These are phyloP conservation scores for Pentalonia nigronervosa DNA, from an alignment of 1,140 invertebrate genomes.

Conservation along the genomic window DNA sequence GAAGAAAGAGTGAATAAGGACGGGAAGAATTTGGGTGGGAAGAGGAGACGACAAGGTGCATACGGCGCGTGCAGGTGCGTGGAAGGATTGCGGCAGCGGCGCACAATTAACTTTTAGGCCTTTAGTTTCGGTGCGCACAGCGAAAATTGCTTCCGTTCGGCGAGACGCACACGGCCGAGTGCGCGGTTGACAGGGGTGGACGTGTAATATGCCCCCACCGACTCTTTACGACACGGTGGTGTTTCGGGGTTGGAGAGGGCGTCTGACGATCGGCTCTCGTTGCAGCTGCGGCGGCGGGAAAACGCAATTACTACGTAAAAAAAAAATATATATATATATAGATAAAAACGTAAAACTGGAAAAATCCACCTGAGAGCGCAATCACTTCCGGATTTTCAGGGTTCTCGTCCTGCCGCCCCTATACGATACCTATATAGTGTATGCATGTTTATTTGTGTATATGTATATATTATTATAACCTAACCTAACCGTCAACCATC, in stretches of 20 bases:
- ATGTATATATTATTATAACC: not conserved
- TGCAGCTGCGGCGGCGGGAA: not conserved
- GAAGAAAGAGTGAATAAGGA: not conserved
- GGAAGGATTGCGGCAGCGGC: conserved; percentile 9
- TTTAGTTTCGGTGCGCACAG: conserved; percentile 31
- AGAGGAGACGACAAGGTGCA: not conserved
- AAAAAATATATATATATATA: not conserved
- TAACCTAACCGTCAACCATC: not conserved
- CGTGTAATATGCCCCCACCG: not conserved
- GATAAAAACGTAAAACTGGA: not conserved
- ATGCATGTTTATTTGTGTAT: not conserved
- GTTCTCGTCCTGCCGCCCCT: not conserved
- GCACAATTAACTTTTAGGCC: conserved; percentile 47
- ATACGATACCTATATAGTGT: not conserved
- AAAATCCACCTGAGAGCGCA: conserved; percentile 18
- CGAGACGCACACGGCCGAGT: not conserved
- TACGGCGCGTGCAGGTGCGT: not conserved
- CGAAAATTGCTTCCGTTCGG: conserved; percentile 49
- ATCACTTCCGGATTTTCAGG: conserved; percentile 41
- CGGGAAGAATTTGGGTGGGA: not conserved
- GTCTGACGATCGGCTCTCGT: not conserved
- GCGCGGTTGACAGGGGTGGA: not conserved
- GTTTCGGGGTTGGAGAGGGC: not conserved
- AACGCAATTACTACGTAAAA: conserved; percentile 27
- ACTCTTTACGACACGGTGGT: too few relatives aligned